phyloP scores from a whole-genome alignment of 2,113 vertebrate genomes.

The Seriola quinqueradiata region DNA sequence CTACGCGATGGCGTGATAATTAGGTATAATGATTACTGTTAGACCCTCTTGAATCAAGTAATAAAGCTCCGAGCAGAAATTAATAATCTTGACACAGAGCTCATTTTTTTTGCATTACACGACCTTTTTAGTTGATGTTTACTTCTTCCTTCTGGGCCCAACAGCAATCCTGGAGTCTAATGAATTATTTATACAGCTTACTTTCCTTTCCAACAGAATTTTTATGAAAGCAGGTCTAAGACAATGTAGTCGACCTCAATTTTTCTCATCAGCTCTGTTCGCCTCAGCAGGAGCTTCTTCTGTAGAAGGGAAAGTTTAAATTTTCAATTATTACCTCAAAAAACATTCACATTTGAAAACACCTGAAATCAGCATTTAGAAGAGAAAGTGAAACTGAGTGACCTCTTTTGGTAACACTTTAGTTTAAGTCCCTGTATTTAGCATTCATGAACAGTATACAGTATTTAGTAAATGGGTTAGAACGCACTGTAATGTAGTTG shows the following conservation, averaged over 20 bases:
- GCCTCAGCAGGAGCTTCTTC: slow-evolving; percentile 50
- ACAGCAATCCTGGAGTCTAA: slow-evolving; percentile 25
- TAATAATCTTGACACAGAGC: background rate
- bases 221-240: slow-evolving; percentile 59
- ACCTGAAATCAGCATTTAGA: background rate
- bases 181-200: slow-evolving; percentile 62
- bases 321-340: background rate
- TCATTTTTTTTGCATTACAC: slow-evolving; percentile 53
- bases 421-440: too few relatives aligned
- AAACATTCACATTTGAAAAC: too few relatives aligned
- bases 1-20: background rate
- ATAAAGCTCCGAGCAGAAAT: background rate
- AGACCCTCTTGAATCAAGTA: background rate
- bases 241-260: slow-evolving; percentile 56
- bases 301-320: slow-evolving; percentile 18
- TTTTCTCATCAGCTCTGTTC: slow-evolving; percentile 22
- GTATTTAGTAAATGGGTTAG: too few relatives aligned
- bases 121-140: slow-evolving; percentile 45
- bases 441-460: too few relatives aligned
- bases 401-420: too few relatives aligned
- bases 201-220: slow-evolving; percentile 38
- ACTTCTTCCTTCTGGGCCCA: slow-evolving; percentile 38
- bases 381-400: too few relatives aligned
- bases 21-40: background rate
- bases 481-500: too few relatives aligned